Conservation (phyloP, 2,888 invertebrate species). For the Corythucha ciliata region DNA sequence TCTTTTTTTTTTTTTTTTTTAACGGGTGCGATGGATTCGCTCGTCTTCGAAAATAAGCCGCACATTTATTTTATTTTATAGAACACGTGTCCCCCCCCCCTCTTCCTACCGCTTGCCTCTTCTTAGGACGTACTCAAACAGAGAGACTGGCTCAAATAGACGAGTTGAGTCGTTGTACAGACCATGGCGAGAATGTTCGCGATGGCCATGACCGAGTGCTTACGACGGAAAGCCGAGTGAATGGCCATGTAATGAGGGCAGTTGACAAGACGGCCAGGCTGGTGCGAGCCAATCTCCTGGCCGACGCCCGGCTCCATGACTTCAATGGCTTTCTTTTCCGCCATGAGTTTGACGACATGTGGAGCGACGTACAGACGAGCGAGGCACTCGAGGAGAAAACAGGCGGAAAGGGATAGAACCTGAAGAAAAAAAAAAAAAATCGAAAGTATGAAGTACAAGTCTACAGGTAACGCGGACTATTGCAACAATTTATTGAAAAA, state of each 20-base stretch:
- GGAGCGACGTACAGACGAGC: constrained; percentile 69
- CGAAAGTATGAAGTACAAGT: background rate
- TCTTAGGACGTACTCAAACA: no score
- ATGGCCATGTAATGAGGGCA: constrained; percentile 72
- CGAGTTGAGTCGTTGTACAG: constrained; percentile 57
- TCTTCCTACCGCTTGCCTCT: no score
- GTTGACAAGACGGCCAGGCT: constrained; percentile 59
- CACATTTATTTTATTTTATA: no score
- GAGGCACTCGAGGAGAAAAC: constrained; percentile 62
- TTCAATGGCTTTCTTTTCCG: constrained; percentile 65
- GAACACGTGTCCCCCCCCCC: no score
- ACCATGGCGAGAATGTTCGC: constrained; percentile 64
- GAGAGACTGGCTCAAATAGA: constrained; percentile 45
- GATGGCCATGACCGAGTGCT: constrained; percentile 69
- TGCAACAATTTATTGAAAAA: background rate
- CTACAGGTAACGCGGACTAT: background rate
- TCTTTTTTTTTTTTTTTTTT: no score
- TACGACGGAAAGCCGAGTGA: constrained; percentile 61
- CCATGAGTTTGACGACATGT: constrained; percentile 62
- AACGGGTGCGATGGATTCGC: no score
- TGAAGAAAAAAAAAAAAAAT: constrained; percentile 42
- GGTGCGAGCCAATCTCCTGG: constrained; percentile 63
- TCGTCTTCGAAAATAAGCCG: no score
- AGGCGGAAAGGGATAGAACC: constrained; percentile 54
- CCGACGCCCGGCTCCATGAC: constrained; percentile 53